Percentiles rank a stretch among this genome's conserved stretches.
Evolutionary conservation across 2,113 vertebrate species (phyloP).

Genomic region (Thamnaconus septentrionalis): DNA sequence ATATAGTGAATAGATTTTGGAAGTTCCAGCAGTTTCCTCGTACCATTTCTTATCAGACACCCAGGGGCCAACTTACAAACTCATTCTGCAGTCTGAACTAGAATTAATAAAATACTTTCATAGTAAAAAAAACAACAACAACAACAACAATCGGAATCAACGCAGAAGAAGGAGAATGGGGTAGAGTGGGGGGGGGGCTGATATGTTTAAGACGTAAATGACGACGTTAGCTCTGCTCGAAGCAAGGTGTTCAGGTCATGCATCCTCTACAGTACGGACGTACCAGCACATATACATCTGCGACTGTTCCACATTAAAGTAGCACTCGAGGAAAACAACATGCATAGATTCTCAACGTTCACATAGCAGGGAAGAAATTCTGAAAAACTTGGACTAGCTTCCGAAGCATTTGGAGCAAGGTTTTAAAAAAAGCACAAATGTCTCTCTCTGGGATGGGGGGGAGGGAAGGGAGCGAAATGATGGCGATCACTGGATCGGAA

Average conservation of each 20-base stretch:
- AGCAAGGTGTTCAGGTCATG: slow-evolving; percentile 58
- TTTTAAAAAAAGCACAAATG: slow-evolving; percentile 12
- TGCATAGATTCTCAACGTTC: slow-evolving; percentile 75
- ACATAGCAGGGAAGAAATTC: slow-evolving; percentile 61
- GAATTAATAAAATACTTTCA: slow-evolving; percentile 42
- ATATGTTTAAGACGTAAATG: slow-evolving; percentile 53
- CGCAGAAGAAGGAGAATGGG: slow-evolving; percentile 1
- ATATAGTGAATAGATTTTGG: too few relatives aligned
- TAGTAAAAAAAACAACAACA: slow-evolving; percentile 40
- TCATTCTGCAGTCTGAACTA: slow-evolving; percentile 9
- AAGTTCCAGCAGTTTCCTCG: too few relatives aligned
- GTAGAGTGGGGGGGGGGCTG: slow-evolving; percentile 17
- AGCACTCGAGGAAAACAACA: slow-evolving; percentile 67
- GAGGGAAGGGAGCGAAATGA: slow-evolving; percentile 5
- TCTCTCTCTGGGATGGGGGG: slow-evolving; percentile 2
- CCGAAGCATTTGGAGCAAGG: slow-evolving; percentile 15
- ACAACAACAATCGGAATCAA: slow-evolving; percentile 4
- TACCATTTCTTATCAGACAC: not conserved
- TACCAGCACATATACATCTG: slow-evolving; percentile 57
- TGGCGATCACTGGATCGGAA: slow-evolving; percentile 5
- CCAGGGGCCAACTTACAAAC: slow-evolving; percentile 22
- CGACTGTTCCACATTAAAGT: slow-evolving; percentile 44
- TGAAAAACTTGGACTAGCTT: slow-evolving; percentile 44
- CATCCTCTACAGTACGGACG: slow-evolving; percentile 68
- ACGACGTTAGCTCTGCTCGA: slow-evolving; percentile 49